Conservation (phyloP, 1,140 invertebrate genomes). For the Nixonia krombeini region DNA sequence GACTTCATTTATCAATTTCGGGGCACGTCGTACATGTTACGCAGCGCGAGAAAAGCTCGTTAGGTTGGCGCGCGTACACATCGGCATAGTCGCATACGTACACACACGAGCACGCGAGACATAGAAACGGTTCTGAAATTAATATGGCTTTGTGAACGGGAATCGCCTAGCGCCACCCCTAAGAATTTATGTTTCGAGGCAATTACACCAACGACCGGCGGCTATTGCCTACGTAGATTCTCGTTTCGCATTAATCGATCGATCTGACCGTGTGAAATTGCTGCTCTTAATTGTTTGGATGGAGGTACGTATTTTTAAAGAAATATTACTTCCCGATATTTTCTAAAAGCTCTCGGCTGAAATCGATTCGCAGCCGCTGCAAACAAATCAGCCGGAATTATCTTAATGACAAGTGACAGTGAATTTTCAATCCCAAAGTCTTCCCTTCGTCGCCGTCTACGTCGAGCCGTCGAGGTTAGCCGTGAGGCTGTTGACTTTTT, state of each 20-base stretch:
- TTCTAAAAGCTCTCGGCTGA: no score
- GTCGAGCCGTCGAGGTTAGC: no score
- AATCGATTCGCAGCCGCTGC: no score
- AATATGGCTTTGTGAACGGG: slow-evolving; percentile 56
- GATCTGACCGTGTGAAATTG: slow-evolving; percentile 27
- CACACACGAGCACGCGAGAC: slow-evolving; percentile 8
- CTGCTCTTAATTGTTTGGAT: slow-evolving; percentile 34
- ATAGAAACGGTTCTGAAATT: slow-evolving; percentile 49
- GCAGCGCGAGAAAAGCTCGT: slow-evolving; percentile 26
- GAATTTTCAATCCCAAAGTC: no score
- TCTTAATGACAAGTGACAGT: no score
- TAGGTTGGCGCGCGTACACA: slow-evolving; percentile 20
- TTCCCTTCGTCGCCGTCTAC: no score
- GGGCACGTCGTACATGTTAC: slow-evolving; percentile 11
- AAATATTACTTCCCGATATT: slow-evolving; percentile 21
- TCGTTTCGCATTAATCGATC: slow-evolving; percentile 46
- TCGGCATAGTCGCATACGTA: background rate
- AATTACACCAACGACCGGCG: slow-evolving; percentile 58
- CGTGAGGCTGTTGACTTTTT: no score
- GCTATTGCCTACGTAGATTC: slow-evolving; percentile 41
- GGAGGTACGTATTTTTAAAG: slow-evolving; percentile 15
- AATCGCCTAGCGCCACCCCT: slow-evolving; percentile 41
- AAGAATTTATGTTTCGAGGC: slow-evolving; percentile 62
- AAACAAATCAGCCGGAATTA: no score
- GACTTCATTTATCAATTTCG: slow-evolving; percentile 3